Evolutionary conservation across 1,140 invertebrate species (phyloP), one percentile per base, ranked within the genome.

Genomic region (Asbolus verrucosus): DNA sequence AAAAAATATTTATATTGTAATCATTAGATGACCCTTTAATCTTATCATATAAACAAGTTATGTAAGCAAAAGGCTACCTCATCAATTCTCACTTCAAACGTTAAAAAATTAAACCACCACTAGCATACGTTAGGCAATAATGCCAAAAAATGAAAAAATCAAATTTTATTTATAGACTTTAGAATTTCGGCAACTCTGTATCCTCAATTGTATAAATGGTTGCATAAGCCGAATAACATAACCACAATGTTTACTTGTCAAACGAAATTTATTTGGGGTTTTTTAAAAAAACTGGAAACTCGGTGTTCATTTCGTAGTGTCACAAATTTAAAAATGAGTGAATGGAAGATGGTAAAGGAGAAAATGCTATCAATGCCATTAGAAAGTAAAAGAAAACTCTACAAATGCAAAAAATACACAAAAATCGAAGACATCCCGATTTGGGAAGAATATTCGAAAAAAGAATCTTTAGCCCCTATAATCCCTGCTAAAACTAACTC

Each of bases 371-470:
- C 78, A 1, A 86, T 88, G 85, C 65, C 78, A 1, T 1, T 80
- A 15, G 81, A 84, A 6, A 85, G 89, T 24, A 90, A 88, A 76
- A 81, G 86, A 33, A 82, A 84, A 63, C 65, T 79, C 1, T 90
- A 87, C 69, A 83, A 82, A 60, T 82, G 81, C 73, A 77, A 84
- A 9, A 83, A 79, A 0, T 85, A 73, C 72, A 65, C 79, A 11
- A 81, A 78, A 13, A 15, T 88, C 3, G 76, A 84, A 46, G 70
- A 86, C 27, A 82, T 94, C 66, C 81, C 83, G 39, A 85, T 86
- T 5, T 93, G 91, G 91, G 69, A 76, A 13, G 81, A 84, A 39
- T 87, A 87, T 39, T 76, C 77, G 79, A 77, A 27, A 80, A 82
- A 70, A 81, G 84, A 68, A 82, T 82, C 75, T 72, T 72, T 70